These are phyloP conservation scores for Hormaphis cornu DNA, from an alignment of 1,140 invertebrate genomes.

Conservation along the genomic window DNA sequence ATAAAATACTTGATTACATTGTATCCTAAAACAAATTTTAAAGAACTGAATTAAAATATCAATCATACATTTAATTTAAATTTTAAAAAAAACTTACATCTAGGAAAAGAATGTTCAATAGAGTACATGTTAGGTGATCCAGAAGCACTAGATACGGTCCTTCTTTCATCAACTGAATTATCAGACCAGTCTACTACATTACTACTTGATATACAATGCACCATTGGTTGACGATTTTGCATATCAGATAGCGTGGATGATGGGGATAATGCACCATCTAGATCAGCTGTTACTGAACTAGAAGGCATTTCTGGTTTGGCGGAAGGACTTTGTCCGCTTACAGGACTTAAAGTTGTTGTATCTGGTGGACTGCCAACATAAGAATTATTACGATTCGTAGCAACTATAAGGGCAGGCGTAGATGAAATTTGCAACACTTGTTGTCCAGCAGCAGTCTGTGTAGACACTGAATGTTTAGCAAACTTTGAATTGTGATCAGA, in stretches of 20 bases:
- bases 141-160: constrained; percentile 5
- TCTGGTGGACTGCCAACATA: constrained; percentile 55
- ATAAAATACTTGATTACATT: background rate
- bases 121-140: constrained; percentile 23
- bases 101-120: constrained; percentile 16
- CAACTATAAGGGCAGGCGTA: constrained; percentile 43
- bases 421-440: constrained; percentile 36
- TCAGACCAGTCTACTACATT: constrained; percentile 37
- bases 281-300: constrained; percentile 37
- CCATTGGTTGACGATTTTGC: constrained; percentile 47
- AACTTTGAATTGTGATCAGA: constrained; percentile 26
- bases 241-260: constrained; percentile 37
- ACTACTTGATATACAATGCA: constrained; percentile 74
- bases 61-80: background rate
- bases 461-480: constrained; percentile 57
- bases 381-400: constrained; percentile 49
- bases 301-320: constrained; percentile 44
- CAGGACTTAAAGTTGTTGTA: constrained; percentile 69
- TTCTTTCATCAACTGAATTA: constrained; percentile 23
- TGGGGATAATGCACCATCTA: constrained; percentile 35
- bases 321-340: constrained; percentile 42
- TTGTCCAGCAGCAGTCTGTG: constrained; percentile 54
- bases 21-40: background rate
- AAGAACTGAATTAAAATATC: background rate
- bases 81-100: background rate